Conservation (phyloP, 2,797 vertebrate genomes). For the Scyliorhinus canicula region DNA sequence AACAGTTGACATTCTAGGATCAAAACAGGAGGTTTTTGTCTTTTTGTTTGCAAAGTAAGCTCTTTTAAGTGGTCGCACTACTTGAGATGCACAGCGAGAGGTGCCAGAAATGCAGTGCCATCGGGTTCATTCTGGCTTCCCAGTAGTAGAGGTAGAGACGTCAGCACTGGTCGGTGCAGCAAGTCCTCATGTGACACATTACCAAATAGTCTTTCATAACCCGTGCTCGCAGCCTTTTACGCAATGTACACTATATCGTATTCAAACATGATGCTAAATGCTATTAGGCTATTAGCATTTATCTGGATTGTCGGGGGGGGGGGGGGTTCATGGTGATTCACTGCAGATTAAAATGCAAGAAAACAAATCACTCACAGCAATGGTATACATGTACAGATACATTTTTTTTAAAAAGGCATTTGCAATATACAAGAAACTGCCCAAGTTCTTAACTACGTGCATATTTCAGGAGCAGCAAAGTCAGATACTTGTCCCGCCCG, state of each 20-base stretch:
- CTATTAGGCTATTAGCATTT: background rate
- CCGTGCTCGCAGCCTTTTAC: background rate
- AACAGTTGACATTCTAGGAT: background rate
- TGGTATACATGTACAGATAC: too few species aligned
- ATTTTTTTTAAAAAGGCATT: background rate
- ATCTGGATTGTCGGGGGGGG: background rate
- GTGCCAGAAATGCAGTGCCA: conserved; percentile 15
- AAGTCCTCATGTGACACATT: conserved; percentile 22
- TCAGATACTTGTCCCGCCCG: background rate
- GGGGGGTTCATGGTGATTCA: background rate
- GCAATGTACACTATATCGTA: background rate
- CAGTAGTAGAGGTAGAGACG: conserved; percentile 18
- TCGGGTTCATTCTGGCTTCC: conserved; percentile 10
- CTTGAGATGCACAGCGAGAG: conserved; percentile 8
- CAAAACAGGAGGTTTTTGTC: background rate
- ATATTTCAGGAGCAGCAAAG: background rate
- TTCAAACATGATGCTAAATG: background rate
- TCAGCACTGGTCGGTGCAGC: conserved; percentile 27
- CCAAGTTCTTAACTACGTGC: background rate
- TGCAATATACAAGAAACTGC: background rate
- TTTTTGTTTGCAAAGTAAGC: background rate
- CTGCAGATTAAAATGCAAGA: background rate
- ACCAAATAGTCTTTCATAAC: conserved; percentile 7
- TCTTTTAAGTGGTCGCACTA: background rate
- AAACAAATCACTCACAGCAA: background rate